These are phyloP conservation scores for Oscheius sp. DNA, from an alignment of 2,888 invertebrate genomes.

Conservation along the genomic window DNA sequence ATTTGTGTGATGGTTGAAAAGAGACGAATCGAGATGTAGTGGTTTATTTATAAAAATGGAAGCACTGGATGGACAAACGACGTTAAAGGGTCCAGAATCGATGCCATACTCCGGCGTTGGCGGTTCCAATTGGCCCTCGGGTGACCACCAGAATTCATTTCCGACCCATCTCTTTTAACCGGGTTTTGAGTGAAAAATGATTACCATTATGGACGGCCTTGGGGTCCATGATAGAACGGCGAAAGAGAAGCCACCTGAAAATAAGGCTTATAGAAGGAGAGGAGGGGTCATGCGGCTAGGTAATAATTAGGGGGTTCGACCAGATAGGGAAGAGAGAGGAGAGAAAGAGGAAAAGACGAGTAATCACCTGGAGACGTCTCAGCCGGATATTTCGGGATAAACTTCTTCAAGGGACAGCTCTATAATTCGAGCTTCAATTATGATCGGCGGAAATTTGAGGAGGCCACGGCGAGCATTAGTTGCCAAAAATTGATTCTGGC, in stretches of 20 bases:
- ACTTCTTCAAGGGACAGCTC: too few relatives aligned
- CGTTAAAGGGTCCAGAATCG: conserved; percentile 26
- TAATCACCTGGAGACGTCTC: too few relatives aligned
- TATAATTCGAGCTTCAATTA: conserved; percentile 30
- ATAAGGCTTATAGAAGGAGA: neutral
- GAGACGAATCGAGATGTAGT: too few relatives aligned
- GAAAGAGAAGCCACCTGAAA: conserved; percentile 6
- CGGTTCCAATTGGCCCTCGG: conserved; percentile 22
- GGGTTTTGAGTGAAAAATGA: too few relatives aligned
- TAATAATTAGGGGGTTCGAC: neutral
- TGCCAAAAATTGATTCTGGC: conserved; percentile 23
- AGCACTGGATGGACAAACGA: conserved; percentile 15
- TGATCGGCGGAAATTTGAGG: conserved; percentile 32
- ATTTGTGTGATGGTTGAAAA: too few relatives aligned
- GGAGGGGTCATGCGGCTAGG: neutral
- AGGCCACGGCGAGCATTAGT: neutral
- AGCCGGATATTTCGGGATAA: too few relatives aligned
- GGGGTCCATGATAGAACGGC: conserved; percentile 2
- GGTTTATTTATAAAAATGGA: neutral
- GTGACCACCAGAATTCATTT: conserved; percentile 26
- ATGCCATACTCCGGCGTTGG: conserved; percentile 3
- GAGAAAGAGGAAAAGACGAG: too few relatives aligned
- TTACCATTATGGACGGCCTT: conserved; percentile 18
- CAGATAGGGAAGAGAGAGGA: too few relatives aligned
- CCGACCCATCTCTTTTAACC: neutral